Evolutionary conservation across 2,797 vertebrate genomes (phyloP), one percentile per base, ranked within the genome.

Genomic region (Sphaeramia orbicularis): DNA sequence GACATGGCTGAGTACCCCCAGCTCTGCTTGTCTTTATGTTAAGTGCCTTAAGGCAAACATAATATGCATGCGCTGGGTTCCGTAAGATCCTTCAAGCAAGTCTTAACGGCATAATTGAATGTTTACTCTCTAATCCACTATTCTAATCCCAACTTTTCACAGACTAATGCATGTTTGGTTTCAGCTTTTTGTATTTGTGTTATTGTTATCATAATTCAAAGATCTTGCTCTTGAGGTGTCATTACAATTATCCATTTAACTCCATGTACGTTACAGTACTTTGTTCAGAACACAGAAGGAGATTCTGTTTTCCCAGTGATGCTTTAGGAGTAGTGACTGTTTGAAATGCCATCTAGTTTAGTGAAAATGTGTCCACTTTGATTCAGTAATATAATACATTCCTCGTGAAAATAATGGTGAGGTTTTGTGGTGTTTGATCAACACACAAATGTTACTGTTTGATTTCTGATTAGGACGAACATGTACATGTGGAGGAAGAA

Each of bases 71-170:
- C 62, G 56, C 12, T 45, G 50, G 72, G 59, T 71, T 45, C 32
- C 71, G 15, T 59, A 65, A 47, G 14, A 60, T 38, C 41, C 65
- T 54, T 43, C 78, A 58, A 75, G 71, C 52, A 76, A 71, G 50
- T 32, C 16, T 66, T 42, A 53, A 52, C 43, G 30, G 52, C 64
- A 74, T 80, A 65, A 79, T 35, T 61, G 48, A 57, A 59, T 71
- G 60, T 73, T 81, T 79, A 73, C 69, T 47, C 69, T 75, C 32
- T 64, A 71, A 76, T 73, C 57, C 72, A 49, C 53, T 37, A n/a
- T 21, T 48, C 55, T 55, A 61, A 78, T 74, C 44, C 64, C 59
- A 56, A 49, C 45, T 38, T 44, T 71, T 65, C 64, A 57, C 50
- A 32, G 49, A 36, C 24, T 35, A 14, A 64, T 15, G 18, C 59